Evolutionary conservation across 2,888 invertebrate species (phyloP), one percentile per base, ranked within the genome.

Genomic region (Ferdinandea cuprea): DNA sequence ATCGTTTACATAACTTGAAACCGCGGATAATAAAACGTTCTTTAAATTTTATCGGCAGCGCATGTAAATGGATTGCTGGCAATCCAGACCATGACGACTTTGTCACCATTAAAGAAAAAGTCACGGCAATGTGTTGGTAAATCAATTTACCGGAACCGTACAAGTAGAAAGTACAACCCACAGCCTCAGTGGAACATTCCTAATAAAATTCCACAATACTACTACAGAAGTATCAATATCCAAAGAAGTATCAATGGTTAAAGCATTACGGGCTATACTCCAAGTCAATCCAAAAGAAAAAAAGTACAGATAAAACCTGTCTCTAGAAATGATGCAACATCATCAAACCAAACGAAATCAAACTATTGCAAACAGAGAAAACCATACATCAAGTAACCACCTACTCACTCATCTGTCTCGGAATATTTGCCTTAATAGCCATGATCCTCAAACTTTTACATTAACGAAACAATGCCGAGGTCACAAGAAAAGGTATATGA

Each of bases 161-260:
- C 17, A 42, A 42, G 15, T 44, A 11, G 40, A 61, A 28, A 69
- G 58, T 11, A 61, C 42, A 13, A 46, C 42, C 6, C 61, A 80
- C 28, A 50, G 32, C 40, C 40, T 74, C 7, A 65, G 48, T 19
- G 56, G 48, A 28, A 71, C 54, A 30, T 74, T 61, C 15, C 25
- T 79, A 15, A 11, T 74, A 25, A 69, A 81, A 69, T 69, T 81
- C 50, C 74, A 50, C n/a, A 81, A 76, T 25, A 63, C 65, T 4
- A 74, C 66, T n/a, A 17, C 71, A 32, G 50, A 40, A 40, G 46
- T 59, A 40, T 58, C 69, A 8, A 63, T 42, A 11, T 69, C 54
- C 42, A 37, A 32, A 32, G 68, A 80, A 73, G 42, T 40, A 48
- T 50, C 74, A 50, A 59, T 25, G 32, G 17, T 42, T 15, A 66